These are phyloP conservation scores for Girardinichthys multiradiatus DNA, from an alignment of 2,113 vertebrate species.

Conservation along the genomic window DNA sequence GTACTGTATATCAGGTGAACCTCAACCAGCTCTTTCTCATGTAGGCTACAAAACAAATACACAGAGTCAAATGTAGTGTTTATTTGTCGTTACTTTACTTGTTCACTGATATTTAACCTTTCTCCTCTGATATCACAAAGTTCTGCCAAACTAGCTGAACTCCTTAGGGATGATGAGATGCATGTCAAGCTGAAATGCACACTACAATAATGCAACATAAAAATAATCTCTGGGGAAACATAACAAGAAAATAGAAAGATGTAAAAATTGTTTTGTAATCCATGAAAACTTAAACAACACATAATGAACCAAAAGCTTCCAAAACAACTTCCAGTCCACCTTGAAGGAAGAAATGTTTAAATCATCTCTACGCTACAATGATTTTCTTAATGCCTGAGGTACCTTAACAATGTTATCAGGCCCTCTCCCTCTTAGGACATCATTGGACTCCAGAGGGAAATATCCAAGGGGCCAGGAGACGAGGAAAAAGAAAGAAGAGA, in stretches of 20 bases:
- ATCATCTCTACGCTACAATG: constrained; percentile 23
- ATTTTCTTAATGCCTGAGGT: constrained; percentile 38
- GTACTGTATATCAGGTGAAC: too few species aligned
- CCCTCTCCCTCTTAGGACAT: neutral
- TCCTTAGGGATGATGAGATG: neutral
- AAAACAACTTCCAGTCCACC: constrained; percentile 26
- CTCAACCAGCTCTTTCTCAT: too few species aligned
- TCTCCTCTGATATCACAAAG: too few species aligned
- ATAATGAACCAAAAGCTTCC: neutral
- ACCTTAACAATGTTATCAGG: constrained; percentile 21
- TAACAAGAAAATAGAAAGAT: too few species aligned
- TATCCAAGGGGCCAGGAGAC: constrained; percentile 1
- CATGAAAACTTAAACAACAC: neutral
- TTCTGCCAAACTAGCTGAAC: neutral
- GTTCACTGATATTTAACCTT: too few species aligned
- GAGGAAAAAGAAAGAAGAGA: neutral
- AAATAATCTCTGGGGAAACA: too few species aligned
- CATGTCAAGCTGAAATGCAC: neutral
- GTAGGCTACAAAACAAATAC: too few species aligned
- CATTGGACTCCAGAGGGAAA: constrained; percentile 21
- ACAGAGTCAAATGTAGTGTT: too few species aligned
- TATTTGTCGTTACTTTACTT: too few species aligned
- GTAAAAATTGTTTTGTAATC: too few species aligned
- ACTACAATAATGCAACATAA: neutral
- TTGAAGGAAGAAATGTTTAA: constrained; percentile 32